Evolutionary conservation across 2,113 vertebrate species (phyloP), one percentile per base, ranked within the genome.

Genomic region (Setophaga coronata): DNA sequence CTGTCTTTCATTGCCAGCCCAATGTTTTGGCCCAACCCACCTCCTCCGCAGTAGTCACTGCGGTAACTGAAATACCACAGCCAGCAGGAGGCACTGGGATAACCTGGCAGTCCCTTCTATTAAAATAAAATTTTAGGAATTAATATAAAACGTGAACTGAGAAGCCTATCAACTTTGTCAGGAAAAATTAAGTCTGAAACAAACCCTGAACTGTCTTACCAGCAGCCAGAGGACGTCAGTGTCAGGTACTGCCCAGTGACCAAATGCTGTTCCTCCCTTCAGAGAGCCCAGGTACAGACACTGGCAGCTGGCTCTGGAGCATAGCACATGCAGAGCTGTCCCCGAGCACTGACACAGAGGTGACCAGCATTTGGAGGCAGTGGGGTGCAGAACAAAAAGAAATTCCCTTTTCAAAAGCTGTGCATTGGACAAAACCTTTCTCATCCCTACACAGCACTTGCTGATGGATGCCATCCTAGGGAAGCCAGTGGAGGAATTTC

Each of bases 311-410:
- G 29, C 40, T 70, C 18, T 2, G 2, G 50, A 84, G 57, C 4
- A 1, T 40, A 77, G 69, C 2, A 0, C 1, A 1, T 1, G 1
- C 40, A 18, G 33, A 62, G 45, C 42, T 53, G 23, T 57, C 51
- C 61, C 81, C 51, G 45, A 6, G 28, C 29, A 14, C 43, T 64
- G 45, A 25, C 7, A 23, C 21, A 50, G 51, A 28, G 18, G 7
- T 48, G 12, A 25, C 6, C 38, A 76, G 45, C 40, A 24, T 73
- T 81, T 2, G 10, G 74, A 82, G 23, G 7, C 36, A 43, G n/a
- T 2, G 1, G 31, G 25, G 48, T 6, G 6, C 28, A 66, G 33
- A 79, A 26, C 34, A 62, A 45, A 87, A 56, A 28, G 25, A 48
- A 47, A 42, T 28, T 16, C 23, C 14, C 28, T 38, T 12, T 62